Percentiles rank a stretch among this genome's conserved stretches.
Conservation (phyloP, 2,113 vertebrate genomes). For the Zapornia atra region DNA sequence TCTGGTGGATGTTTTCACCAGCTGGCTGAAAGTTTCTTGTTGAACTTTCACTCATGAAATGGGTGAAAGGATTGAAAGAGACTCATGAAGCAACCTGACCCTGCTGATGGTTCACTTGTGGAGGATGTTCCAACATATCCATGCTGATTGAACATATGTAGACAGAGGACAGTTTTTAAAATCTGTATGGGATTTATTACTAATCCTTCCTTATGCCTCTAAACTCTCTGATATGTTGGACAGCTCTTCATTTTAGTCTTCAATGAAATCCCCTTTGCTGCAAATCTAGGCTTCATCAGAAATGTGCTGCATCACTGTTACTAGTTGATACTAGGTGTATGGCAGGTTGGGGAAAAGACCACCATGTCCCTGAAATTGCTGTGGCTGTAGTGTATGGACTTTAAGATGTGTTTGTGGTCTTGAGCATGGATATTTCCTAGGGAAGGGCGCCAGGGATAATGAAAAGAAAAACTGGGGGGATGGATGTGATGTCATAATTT, state of each 20-base stretch:
- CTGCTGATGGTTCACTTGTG: background rate
- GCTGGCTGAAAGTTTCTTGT: background rate
- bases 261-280: background rate
- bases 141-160: background rate
- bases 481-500: background rate
- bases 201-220: background rate
- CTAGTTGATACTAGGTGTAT: no score
- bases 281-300: background rate
- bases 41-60: background rate
- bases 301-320: background rate
- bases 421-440: background rate
- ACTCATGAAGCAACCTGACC: background rate
- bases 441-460: background rate
- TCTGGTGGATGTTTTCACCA: background rate
- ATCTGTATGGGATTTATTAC: background rate
- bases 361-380: background rate
- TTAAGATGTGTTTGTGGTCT: background rate
- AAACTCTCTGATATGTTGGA: background rate
- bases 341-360: background rate
- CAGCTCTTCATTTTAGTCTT: background rate
- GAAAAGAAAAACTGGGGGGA: background rate
- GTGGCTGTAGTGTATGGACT: fast-evolving
- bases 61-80: background rate
- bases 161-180: background rate
- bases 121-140: background rate